A percentile compares a stretch with the other conserved stretches of the same genome.
Conservation (phyloP, 2,888 invertebrate genomes). For the Cryptocheilus praepositus region DNA sequence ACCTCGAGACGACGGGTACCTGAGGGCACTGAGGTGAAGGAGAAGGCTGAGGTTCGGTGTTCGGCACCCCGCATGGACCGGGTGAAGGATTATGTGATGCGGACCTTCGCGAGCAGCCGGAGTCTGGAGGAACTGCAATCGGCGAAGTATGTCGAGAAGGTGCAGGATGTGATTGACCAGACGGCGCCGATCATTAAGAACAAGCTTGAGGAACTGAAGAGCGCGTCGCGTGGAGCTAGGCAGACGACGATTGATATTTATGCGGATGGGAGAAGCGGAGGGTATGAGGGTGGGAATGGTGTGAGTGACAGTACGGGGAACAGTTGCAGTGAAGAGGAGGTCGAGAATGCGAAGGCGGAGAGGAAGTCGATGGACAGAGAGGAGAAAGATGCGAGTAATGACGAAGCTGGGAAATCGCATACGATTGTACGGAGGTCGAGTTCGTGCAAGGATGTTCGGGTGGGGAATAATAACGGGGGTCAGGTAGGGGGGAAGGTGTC, state of each 20-base stretch:
- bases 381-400: conserved; percentile 17
- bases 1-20: not conserved
- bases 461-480: no score
- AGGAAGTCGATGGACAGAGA: not conserved
- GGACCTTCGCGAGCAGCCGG: conserved; percentile 52
- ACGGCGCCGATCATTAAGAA: conserved; percentile 62
- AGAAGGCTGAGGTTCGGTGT: conserved; percentile 3
- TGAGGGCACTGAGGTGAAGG: conserved; percentile 11
- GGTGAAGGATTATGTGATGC: conserved; percentile 55
- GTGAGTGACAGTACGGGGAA: conserved; percentile 4
- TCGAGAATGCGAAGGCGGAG: conserved; percentile 1
- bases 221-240: no score
- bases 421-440: not conserved
- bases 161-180: conserved; percentile 66
- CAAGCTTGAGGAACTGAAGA: conserved; percentile 61
- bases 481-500: conserved; percentile 38
- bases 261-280: no score
- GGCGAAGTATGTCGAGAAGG: conserved; percentile 61
- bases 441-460: conserved; percentile 24
- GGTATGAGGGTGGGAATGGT: no score
- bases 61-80: conserved; percentile 55
- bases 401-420: not conserved
- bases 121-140: conserved; percentile 63
- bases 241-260: no score
- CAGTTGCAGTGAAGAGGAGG: conserved; percentile 10